Percentiles rank a stretch among this genome's conserved stretches.
phyloP scores from a whole-genome alignment of 2,888 invertebrate species.

The Eutolmus rufibarbis region DNA sequence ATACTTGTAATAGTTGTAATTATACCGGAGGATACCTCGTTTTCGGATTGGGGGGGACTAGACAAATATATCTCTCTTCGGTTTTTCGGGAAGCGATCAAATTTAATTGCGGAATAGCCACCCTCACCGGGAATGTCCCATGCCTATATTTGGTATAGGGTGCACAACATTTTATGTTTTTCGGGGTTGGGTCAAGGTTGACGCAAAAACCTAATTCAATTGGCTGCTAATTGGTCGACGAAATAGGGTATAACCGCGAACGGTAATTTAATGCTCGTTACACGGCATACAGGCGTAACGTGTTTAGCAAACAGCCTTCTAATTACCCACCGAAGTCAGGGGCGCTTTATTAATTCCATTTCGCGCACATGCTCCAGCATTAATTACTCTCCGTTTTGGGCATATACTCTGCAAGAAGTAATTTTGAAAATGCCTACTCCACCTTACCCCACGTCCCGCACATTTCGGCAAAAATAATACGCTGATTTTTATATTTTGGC shows the following conservation, averaged over 20 bases:
- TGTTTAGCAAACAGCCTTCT: not conserved
- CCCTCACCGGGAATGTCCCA: not conserved
- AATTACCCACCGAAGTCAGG: not conserved
- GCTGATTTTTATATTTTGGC: not conserved
- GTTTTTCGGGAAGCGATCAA: not conserved
- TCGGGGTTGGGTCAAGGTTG: constrained; percentile 24
- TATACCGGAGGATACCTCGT: not conserved
- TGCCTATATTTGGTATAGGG: not conserved
- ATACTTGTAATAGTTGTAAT: constrained; percentile 24
- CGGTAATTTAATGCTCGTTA: constrained; percentile 5
- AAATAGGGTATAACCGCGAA: constrained; percentile 5
- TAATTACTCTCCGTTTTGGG: not conserved
- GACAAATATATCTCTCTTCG: constrained; percentile 11
- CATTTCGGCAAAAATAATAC: not conserved
- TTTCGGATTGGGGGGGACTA: not conserved
- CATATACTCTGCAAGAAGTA: not conserved
- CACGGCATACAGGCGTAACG: constrained; percentile 10
- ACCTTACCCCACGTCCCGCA: not conserved
- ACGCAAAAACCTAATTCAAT: constrained; percentile 13
- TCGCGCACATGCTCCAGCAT: not conserved
- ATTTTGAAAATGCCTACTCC: not conserved
- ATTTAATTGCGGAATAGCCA: not conserved
- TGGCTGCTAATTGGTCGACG: constrained; percentile 16
- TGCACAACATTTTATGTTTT: not conserved
- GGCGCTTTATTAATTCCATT: not conserved